Conservation (phyloP, 2,888 invertebrate species). For the Vesta saturnalis region DNA sequence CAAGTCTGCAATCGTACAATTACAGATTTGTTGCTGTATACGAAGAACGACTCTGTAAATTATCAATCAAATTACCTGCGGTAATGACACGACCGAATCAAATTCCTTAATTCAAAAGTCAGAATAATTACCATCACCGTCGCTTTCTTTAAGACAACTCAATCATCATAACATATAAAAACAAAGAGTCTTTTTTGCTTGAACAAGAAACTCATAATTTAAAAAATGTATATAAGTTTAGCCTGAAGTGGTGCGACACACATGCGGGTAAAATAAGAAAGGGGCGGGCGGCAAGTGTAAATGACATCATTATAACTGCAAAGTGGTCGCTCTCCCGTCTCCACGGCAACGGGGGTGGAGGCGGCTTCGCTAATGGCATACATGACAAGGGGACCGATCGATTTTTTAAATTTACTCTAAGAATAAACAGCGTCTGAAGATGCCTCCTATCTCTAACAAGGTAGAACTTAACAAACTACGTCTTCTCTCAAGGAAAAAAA, state of each 20-base stretch:
- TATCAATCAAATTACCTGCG: constrained; percentile 58
- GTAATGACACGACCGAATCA: constrained; percentile 51
- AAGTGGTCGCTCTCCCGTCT: constrained; percentile 63
- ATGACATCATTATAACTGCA: constrained; percentile 66
- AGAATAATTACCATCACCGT: constrained; percentile 4
- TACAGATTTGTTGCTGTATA: constrained; percentile 59
- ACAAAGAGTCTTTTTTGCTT: no score
- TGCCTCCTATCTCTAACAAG: constrained; percentile 43
- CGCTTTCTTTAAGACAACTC: constrained; percentile 8
- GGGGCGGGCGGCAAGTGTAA: constrained; percentile 63
- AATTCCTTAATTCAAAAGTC: constrained; percentile 20
- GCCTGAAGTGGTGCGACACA: constrained; percentile 49
- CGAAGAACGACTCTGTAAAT: constrained; percentile 58
- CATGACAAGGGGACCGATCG: constrained; percentile 64
- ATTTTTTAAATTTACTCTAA: constrained; percentile 64
- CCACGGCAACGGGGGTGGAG: constrained; percentile 60
- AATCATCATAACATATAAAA: not conserved
- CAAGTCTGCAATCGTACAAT: constrained; percentile 56
- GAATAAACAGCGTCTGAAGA: constrained; percentile 57
- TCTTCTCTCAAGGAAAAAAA: constrained; percentile 25
- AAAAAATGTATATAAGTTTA: constrained; percentile 26
- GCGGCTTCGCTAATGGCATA: constrained; percentile 62
- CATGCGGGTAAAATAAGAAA: constrained; percentile 60
- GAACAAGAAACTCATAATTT: constrained; percentile 26
- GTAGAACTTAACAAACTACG: constrained; percentile 32